Conservation (phyloP, 2,888 invertebrate species). For the Sepioteuthis lessoniana region DNA sequence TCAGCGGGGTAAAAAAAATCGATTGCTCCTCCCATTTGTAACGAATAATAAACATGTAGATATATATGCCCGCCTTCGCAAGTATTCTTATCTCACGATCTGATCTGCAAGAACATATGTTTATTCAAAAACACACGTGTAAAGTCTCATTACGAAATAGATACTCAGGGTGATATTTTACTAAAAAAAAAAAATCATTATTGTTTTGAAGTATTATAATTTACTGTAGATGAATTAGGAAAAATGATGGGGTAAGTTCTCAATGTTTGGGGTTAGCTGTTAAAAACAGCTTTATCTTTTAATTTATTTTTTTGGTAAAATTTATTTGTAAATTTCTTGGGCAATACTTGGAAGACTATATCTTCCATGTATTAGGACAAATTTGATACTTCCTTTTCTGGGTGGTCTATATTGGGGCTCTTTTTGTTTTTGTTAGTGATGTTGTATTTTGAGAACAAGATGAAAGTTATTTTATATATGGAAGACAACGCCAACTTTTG, state of each 20-base stretch:
- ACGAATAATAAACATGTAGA: too few species aligned
- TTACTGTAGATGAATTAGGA: not conserved
- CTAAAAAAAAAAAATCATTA: not conserved
- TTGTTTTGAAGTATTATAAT: not conserved
- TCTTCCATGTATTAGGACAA: not conserved
- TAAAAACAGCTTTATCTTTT: too few species aligned
- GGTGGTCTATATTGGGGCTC: not conserved
- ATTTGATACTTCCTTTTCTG: slow-evolving; percentile 33
- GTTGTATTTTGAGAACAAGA: too few species aligned
- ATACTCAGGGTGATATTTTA: not conserved
- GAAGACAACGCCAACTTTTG: too few species aligned
- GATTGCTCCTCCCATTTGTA: too few species aligned
- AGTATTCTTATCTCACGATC: not conserved
- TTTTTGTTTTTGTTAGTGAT: not conserved
- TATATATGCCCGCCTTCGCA: too few species aligned
- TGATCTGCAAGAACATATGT: not conserved
- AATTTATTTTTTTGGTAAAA: not conserved
- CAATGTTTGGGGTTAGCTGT: not conserved
- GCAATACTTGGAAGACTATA: not conserved
- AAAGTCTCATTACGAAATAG: not conserved
- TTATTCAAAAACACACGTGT: not conserved
- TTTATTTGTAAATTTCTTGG: not conserved
- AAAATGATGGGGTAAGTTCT: not conserved
- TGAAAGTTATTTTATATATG: too few species aligned
- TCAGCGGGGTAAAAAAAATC: too few species aligned